Percentiles rank a stretch among this genome's conserved stretches.
Evolutionary conservation across 1,140 invertebrate genomes (phyloP).

Genomic region (Bombus terrestris): DNA sequence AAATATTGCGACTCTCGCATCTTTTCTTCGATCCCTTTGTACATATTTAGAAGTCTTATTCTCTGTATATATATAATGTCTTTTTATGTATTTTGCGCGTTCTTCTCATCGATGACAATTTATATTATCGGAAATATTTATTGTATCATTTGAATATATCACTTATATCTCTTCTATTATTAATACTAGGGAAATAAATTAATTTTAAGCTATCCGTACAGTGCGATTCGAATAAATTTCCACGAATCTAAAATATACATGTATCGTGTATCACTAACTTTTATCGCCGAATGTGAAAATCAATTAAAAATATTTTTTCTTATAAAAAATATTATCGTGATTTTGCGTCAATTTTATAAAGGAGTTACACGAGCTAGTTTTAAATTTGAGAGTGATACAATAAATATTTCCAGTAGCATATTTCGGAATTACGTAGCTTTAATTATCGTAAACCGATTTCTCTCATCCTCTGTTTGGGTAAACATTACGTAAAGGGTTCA

Average conservation of each 20-base stretch:
- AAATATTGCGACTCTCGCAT: conserved; percentile 16
- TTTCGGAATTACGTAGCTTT: not conserved
- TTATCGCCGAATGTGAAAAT: not conserved
- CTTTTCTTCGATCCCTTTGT: conserved; percentile 15
- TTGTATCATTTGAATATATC: not conserved
- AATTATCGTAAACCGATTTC: not conserved
- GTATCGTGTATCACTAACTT: not conserved
- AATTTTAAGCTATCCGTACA: too few species aligned
- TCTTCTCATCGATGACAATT: not conserved
- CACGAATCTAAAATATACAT: not conserved
- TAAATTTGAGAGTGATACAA: not conserved
- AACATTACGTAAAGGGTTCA: not conserved
- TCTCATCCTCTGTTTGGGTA: too few species aligned
- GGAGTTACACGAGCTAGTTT: too few species aligned
- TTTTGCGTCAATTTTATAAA: too few species aligned
- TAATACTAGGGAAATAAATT: not conserved
- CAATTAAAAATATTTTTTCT: not conserved
- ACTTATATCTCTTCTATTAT: not conserved
- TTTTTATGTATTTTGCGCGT: not conserved
- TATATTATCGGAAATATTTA: not conserved
- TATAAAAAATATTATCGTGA: too few species aligned
- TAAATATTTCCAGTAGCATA: not conserved
- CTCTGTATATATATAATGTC: conserved; percentile 8
- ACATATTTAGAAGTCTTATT: conserved; percentile 33
- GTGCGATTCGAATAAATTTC: too few species aligned